Base-by-base conservation (phyloP, 2,797 vertebrate species). In the Sebastes matsubarae region DNA sequence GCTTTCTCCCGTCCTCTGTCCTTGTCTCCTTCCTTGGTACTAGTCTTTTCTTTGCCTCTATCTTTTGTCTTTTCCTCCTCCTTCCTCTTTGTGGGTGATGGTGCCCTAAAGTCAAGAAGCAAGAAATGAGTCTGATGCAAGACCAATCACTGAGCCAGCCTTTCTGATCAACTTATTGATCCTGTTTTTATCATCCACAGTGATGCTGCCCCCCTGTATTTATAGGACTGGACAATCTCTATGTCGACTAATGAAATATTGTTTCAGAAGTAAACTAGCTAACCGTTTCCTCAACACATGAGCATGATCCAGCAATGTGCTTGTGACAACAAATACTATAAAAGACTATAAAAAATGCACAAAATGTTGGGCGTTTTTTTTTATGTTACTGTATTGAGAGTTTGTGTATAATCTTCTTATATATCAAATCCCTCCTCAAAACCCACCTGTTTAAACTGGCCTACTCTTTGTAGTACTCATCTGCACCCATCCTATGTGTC, bases 61-160 rank as follows among this genome's bases (percentile, higher is more conserved):
- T 99, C 98, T 94, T 98, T 97, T 0, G 96, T 93, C 83, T 99
- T 99, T 83, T 99, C 98, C 74, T 99, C 98, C 63, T 99, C 98
- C 86, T 98, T 99, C 71, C 98, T 95, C 83, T 99, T 99, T 64
- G 97, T 97, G 1, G 98, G 98, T 93, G 98, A 99, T 55, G 98
- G 98, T 89, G 97, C 98, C 98, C 98, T 99, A 83, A 59, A 65
- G 8, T 55, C 3, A 72, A 72, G 3, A 71, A 2, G 3, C 13
- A 72, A 60, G 36, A 38, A 38, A 0, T 38, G 36, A 38, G 0
- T 38, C 36, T 38, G 12, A 0, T 38, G 36, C 36, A 38, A 38
- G 36, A 38, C 36, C 36, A 38, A 38, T 38, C 36, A 38, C 36
- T 13, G 36, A 38, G 36, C 36, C 36, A 38, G 36, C 12, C 36